Conservation (phyloP, 2,888 invertebrate species). For the Carterocephalus palaemon region DNA sequence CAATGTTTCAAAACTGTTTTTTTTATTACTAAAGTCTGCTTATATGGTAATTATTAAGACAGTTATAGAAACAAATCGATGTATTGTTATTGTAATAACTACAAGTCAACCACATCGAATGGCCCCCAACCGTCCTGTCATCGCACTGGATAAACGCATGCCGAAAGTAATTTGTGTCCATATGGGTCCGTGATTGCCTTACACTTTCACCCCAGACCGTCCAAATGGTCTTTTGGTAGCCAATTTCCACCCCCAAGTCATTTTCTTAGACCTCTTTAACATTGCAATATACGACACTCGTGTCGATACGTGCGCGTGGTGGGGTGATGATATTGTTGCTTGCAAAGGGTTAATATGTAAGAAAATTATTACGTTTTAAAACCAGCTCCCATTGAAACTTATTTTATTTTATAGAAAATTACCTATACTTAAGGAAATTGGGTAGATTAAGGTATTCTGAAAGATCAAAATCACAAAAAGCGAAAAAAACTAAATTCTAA, state of each 20-base stretch:
- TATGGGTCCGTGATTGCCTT: constrained; percentile 77
- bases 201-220: constrained; percentile 60
- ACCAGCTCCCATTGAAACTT: too few relatives aligned
- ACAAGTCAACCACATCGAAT: constrained; percentile 33
- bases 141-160: constrained; percentile 62
- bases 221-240: constrained; percentile 62
- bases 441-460: too few relatives aligned
- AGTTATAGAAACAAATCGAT: constrained; percentile 15
- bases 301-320: constrained; percentile 39
- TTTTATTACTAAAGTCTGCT: too few relatives aligned
- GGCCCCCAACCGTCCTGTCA: constrained; percentile 68
- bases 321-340: constrained; percentile 19
- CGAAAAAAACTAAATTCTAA: too few relatives aligned
- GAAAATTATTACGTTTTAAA: too few relatives aligned
- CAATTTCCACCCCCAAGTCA: constrained; percentile 52
- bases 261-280: constrained; percentile 64
- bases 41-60: not conserved
- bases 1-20: too few relatives aligned
- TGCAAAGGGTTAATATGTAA: constrained; percentile 16
- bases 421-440: too few relatives aligned
- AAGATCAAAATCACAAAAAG: too few relatives aligned
- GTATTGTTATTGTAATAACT: constrained; percentile 15
- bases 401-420: too few relatives aligned
- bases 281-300: constrained; percentile 43
- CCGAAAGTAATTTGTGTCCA: constrained; percentile 77